These are phyloP conservation scores for Paratilapia polleni DNA, from an alignment of 2,113 vertebrate species.

Conservation along the genomic window DNA sequence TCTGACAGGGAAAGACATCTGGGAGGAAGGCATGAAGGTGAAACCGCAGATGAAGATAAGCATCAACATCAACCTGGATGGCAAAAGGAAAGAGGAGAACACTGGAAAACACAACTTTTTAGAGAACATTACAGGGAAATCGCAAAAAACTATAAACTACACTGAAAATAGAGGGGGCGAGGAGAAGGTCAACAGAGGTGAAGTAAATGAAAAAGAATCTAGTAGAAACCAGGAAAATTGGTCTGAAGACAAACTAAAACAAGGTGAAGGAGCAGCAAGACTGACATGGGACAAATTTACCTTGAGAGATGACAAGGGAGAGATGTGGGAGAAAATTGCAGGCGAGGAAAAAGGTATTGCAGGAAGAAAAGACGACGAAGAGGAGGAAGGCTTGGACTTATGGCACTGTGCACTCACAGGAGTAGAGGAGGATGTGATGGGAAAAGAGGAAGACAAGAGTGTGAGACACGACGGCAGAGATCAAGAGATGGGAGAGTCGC, in stretches of 20 bases:
- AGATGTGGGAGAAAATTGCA: not conserved
- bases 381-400: conserved; percentile 24
- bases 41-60: conserved; percentile 92
- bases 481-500: not conserved
- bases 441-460: not conserved
- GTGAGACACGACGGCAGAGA: not conserved
- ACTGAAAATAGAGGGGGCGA: not conserved
- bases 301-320: not conserved
- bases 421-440: not conserved
- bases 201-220: conserved; percentile 6
- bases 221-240: conserved; percentile 14
- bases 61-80: conserved; percentile 89
- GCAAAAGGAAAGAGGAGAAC: conserved; percentile 34
- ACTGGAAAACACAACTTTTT: not conserved
- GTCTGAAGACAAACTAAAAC: conserved; percentile 12
- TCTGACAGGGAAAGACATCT: conserved; percentile 59
- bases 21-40: conserved; percentile 73
- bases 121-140: not conserved
- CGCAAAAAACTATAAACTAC: not conserved
- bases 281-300: not conserved
- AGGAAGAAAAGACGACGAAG: not conserved
- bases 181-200: not conserved
- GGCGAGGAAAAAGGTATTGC: not conserved
- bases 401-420: conserved; percentile 45
- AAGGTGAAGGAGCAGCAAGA: not conserved